These are phyloP conservation scores for Sebastes minor DNA, from an alignment of 2,797 vertebrate species.

Conservation along the genomic window DNA sequence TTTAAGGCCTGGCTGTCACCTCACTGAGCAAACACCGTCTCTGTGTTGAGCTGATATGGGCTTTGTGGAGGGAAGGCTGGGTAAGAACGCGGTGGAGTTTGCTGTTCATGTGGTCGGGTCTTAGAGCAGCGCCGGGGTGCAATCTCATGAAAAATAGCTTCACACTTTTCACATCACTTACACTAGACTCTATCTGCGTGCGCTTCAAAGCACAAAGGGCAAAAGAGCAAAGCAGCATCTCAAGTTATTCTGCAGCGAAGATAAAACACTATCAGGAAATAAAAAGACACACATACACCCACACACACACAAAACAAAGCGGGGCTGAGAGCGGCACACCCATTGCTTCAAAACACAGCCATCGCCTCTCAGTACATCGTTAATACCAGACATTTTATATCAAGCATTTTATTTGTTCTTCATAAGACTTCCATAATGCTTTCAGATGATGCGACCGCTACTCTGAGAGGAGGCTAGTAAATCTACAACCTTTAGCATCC, in stretches of 20 bases:
- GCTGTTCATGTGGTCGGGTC: conserved; percentile 29
- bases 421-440: conserved; percentile 78
- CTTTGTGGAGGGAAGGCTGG: conserved; percentile 58
- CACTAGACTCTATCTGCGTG: background rate
- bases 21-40: conserved; percentile 72
- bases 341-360: conserved; percentile 66
- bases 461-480: conserved; percentile 79
- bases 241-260: conserved; percentile 30
- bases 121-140: background rate
- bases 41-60: conserved; percentile 65
- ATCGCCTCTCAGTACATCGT: conserved; percentile 61
- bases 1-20: conserved; percentile 73
- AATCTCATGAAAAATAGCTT: conserved; percentile 24
- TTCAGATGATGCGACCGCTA: conserved; percentile 75
- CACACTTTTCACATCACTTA: conserved; percentile 20
- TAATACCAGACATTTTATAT: conserved; percentile 82
- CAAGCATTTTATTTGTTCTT: conserved; percentile 79
- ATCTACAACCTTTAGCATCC: conserved; percentile 76
- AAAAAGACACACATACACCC: conserved; percentile 22
- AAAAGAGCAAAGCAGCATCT: conserved; percentile 30
- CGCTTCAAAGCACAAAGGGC: conserved; percentile 14
- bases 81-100: conserved; percentile 18
- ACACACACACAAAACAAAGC: conserved; percentile 58
- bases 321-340: conserved; percentile 56
- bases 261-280: conserved; percentile 62